Evolutionary conservation across 2,797 vertebrate genomes (phyloP).

Genomic region (Xiphophorus birchmanni): DNA sequence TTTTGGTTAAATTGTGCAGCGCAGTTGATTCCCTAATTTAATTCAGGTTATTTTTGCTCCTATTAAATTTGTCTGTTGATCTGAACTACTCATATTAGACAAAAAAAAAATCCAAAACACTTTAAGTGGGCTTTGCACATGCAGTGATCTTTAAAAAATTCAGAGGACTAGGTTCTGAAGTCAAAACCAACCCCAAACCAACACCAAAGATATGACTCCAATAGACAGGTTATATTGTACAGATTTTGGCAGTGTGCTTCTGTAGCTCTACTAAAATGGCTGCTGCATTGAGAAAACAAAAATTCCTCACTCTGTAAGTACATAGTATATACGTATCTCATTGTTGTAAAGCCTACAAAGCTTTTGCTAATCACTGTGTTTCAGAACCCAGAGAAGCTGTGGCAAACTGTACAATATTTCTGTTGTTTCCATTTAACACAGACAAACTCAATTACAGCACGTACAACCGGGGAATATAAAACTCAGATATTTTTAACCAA

Average conservation of each 20-base stretch:
- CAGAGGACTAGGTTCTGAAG: not conserved
- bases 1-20: too few species aligned
- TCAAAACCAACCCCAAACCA: not conserved
- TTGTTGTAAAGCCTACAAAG: slow-evolving; percentile 53
- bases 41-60: too few species aligned
- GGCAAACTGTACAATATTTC: slow-evolving; percentile 58
- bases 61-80: not conserved
- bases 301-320: slow-evolving; percentile 24
- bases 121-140: not conserved
- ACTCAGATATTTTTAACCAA: slow-evolving; percentile 60
- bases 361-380: slow-evolving; percentile 55
- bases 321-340: slow-evolving; percentile 10
- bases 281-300: slow-evolving; percentile 4
- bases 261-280: not conserved
- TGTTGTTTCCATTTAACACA: slow-evolving; percentile 72
- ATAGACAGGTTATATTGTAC: not conserved
- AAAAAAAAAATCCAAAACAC: not conserved
- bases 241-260: not conserved
- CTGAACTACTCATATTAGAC: not conserved
- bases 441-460: slow-evolving; percentile 70
- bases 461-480: slow-evolving; percentile 61
- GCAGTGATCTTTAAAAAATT: not conserved
- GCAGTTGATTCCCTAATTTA: too few species aligned
- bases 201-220: not conserved
- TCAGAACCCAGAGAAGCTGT: slow-evolving; percentile 44